phyloP scores from a whole-genome alignment of 1,140 invertebrate genomes.

The Polyergus mexicanus region DNA sequence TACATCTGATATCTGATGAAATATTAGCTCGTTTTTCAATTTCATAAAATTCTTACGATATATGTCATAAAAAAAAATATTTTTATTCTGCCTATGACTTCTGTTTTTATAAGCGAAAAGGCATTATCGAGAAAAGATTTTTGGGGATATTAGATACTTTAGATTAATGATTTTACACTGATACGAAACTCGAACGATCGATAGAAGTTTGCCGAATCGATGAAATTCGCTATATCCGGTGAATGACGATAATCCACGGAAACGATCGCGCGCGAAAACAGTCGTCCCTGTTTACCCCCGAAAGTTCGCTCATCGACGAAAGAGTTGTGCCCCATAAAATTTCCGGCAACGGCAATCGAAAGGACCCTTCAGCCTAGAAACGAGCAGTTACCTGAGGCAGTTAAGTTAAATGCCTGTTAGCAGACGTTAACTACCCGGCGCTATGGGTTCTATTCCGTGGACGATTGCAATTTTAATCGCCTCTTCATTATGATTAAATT shows the following conservation, averaged over 20 bases:
- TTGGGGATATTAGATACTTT: neutral
- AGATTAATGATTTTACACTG: conserved; percentile 37
- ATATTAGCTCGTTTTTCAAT: neutral
- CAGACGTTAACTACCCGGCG: conserved; percentile 83
- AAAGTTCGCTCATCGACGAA: conserved; percentile 66
- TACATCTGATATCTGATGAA: neutral
- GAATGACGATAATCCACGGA: conserved; percentile 20
- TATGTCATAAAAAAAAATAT: neutral
- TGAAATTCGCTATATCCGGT: too few relatives aligned
- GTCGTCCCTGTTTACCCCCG: conserved; percentile 5
- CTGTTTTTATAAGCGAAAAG: conserved; percentile 8
- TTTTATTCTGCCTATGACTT: conserved; percentile 1
- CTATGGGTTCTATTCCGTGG: conserved; percentile 83
- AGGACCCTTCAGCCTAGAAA: conserved; percentile 86
- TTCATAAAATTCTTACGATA: neutral
- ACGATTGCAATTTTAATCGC: conserved; percentile 86
- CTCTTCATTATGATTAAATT: conserved; percentile 86
- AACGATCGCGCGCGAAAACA: conserved; percentile 31
- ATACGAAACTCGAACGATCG: conserved; percentile 17
- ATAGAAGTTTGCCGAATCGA: conserved; percentile 11
- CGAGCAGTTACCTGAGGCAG: conserved; percentile 85
- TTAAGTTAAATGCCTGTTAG: conserved; percentile 87
- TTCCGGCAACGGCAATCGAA: conserved; percentile 83
- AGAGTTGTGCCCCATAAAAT: conserved; percentile 81
- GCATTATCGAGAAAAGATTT: conserved; percentile 37